Base-by-base conservation (phyloP, 2,113 vertebrate genomes). In the Climacteris rufus region DNA sequence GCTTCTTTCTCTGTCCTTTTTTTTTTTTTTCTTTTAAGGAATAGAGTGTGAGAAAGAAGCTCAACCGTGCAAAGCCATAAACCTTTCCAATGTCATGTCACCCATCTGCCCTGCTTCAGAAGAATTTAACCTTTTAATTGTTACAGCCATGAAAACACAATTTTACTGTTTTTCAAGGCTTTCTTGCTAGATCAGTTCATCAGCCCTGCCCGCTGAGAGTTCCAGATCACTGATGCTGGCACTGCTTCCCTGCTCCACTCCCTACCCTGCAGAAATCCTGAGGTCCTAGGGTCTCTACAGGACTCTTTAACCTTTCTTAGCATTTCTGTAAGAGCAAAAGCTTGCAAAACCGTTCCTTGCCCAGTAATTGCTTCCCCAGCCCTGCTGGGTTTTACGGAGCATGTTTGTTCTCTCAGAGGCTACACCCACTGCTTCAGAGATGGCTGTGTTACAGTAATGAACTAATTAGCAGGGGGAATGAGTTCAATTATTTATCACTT, bases 51-150 rank as follows among this genome's bases (percentile, higher is more conserved):
- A 77, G 68, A 74, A 86, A 92, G 85, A n/a, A 76, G 68, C 94
- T 82, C 59, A 72, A 75, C 92, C 78, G 65, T 63, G 79, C 70
- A 80, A 83, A 89, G 83, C 87, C 91, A 94, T 81, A 94, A 95
- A 93, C 35, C 28, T 93, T 95, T 69, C 79, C 69, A 75, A n/a
- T 37, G 82, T 89, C n/a, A 4, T 7, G 22, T 37, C 54, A 90
- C 24, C n/a, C 54, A 64, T 52, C 59, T 25, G 28, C 9, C 9
- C 2, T 20, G 12, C 49, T 33, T 54, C 28, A 24, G 39, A 45
- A 63, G 8, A 92, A 57, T 88, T 88, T 27, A 61, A 85, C n/a
- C 33, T 88, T 63, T 64, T 24, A 21, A 45, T 54, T 12, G 2
- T 52, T 22, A 16, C 63, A 71, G 44, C 23, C 40, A 13, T 7